Conservation (phyloP, 2,113 vertebrate genomes). For the Chloebia gouldiae region DNA sequence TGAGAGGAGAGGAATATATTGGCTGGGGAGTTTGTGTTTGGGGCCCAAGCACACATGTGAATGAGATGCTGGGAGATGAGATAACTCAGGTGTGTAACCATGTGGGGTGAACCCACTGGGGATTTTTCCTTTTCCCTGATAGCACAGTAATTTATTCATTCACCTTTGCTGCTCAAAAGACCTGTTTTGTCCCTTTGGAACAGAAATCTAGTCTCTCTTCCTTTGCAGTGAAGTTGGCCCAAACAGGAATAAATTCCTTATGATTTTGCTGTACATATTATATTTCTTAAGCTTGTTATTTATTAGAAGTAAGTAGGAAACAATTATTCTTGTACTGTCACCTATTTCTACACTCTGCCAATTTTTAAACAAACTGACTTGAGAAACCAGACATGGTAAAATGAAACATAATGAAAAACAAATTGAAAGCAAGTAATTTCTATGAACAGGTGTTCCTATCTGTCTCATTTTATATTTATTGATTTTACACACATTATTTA, state of each 20-base stretch:
- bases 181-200: not conserved
- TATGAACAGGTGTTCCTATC: not conserved
- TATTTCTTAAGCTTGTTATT: not conserved
- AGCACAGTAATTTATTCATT: not conserved
- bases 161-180: not conserved
- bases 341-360: not conserved
- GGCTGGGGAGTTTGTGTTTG: not conserved
- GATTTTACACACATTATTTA: not conserved
- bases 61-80: not conserved
- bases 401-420: not conserved
- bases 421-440: not conserved
- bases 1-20: not conserved
- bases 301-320: not conserved
- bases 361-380: not conserved
- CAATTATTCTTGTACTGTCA: not conserved
- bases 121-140: not conserved
- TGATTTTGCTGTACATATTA: not conserved
- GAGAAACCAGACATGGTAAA: not conserved
- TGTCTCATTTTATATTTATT: not conserved
- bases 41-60: rapidly evolving
- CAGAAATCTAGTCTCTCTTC: not conserved
- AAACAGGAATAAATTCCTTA: not conserved
- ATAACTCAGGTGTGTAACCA: not conserved
- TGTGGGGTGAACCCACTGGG: rapidly evolving
- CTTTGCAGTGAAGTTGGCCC: not conserved